A percentile compares a stretch with the other conserved stretches of the same genome.
Conservation (phyloP, 2,797 vertebrate genomes). For the Otus scops region DNA sequence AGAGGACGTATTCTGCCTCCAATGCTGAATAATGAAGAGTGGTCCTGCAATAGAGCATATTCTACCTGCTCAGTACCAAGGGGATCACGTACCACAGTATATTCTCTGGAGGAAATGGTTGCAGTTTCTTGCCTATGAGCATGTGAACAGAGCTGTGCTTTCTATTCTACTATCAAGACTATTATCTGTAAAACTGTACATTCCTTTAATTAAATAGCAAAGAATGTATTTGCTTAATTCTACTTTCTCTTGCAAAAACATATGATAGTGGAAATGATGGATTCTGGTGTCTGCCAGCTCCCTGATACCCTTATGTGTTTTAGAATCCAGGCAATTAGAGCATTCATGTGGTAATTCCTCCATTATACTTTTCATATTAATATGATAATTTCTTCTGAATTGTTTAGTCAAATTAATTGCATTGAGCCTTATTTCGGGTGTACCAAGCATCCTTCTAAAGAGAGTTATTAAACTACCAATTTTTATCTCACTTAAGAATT, state of each 20-base stretch:
- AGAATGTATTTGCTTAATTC: background rate
- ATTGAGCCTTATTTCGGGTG: background rate
- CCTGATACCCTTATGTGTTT: background rate
- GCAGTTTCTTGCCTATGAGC: background rate
- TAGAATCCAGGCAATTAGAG: background rate
- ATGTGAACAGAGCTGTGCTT: background rate
- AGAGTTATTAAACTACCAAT: background rate
- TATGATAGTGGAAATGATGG: background rate
- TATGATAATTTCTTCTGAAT: conserved; percentile 21
- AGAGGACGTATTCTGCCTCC: background rate
- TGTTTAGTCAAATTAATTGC: conserved; percentile 29
- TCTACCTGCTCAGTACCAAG: background rate
- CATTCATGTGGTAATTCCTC: conserved; percentile 13
- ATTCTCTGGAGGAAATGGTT: background rate
- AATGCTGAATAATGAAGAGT: background rate
- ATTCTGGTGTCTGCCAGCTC: conserved; percentile 8
- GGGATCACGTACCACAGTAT: background rate
- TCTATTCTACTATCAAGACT: background rate
- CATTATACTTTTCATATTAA: conserved; percentile 32
- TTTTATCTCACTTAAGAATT: conserved; percentile 4
- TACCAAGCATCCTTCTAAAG: background rate
- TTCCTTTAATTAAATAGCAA: conserved; percentile 11
- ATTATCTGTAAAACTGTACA: background rate
- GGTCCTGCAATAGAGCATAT: background rate
- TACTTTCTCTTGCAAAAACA: background rate